Evolutionary conservation across 1,140 invertebrate genomes (phyloP), one percentile per base, ranked within the genome.

Genomic region (Heliothis virescens): DNA sequence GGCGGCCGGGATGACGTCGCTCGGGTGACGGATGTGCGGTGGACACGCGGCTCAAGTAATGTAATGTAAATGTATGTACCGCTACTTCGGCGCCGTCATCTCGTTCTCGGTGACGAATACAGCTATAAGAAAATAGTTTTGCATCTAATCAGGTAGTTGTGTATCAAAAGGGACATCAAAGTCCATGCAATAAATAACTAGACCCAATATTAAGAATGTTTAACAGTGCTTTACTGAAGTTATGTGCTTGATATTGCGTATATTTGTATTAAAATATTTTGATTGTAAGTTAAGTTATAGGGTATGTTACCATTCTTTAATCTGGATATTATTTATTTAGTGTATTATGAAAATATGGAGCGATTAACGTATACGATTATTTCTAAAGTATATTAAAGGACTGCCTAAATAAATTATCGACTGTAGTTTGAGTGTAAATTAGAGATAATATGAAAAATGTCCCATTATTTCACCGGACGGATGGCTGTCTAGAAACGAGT

Each of bases 121-220:
- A 65, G 80, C 65, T 77, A 77, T 41, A 75, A 71, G 72, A 59
- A 21, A 79, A 65, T 9, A 81, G 52, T 79, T 81, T 81, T 76
- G 72, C 84, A 87, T 84, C 79, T 84, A 87, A n/a, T 85, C 80
- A 86, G 84, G 83, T 89, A 87, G 83, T 84, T 83, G 84, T 87
- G 80, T 72, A 85, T 79, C 71, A 80, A 82, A 83, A 85, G 83
- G 82, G 82, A 85, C 83, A 73, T 60, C 41, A 83, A 62, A 79
- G 86, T 89, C 89, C 86, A 83, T 82, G 93, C 92, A 94, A 94
- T 94, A 94, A 41, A 87, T 89, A 88, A 91, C 86, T 94, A 94
- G 93, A 94, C 92, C n/a, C 93, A 94, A 94, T 94, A 92, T 93
- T 92, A 93, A 94, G 92, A 92, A 90, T 87, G 86, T 92, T 92